Evolutionary conservation across 2,797 vertebrate species (phyloP), one percentile per base, ranked within the genome.

Genomic region (Pangasius krempfi): DNA sequence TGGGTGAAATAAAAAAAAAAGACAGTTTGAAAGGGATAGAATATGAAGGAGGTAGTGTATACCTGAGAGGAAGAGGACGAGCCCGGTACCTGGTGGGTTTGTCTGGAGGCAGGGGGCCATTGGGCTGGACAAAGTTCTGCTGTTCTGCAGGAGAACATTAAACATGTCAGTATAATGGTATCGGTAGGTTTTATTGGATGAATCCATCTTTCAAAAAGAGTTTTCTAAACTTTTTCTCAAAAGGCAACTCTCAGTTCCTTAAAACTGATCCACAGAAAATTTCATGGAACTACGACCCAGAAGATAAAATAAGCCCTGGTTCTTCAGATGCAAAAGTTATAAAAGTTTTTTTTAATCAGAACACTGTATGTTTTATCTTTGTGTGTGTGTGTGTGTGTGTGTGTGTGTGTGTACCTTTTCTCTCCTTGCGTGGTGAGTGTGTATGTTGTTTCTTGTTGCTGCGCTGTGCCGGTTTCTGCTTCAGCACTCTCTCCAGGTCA

Each of bases 401-500:
- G 40, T 90, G 97, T 93, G 83, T 94, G 92, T 0, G 96, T 37
- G 56, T 25, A 37, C 37, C 37, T 88, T 85, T 73, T 72, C 30
- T 90, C 54, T 82, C 90, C 70, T 86, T 91, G 80, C 80, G 80
- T 22, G 92, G 87, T 5, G 91, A 90, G 80, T 84, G 89, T 86
- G 83, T 33, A 16, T 78, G 73, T 16, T 90, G 90, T 56, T 89
- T 92, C 88, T 86, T 91, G 84, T 47, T 80, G 37, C 86, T 85
- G 94, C 87, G 90, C 58, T 91, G 85, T 33, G 88, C 50, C 44
- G 91, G 84, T 87, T 96, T 97, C 92, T 94, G 96, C 80, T 95
- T 94, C 85, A 98, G 94, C 87, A 97, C 96, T 94, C 97, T 98
- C 85, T 97, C 97, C 66, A 98, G 92, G 90, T 98, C 97, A 0